Evolutionary conservation across 2,113 vertebrate genomes (phyloP).

Genomic region (Mellivora capensis): DNA sequence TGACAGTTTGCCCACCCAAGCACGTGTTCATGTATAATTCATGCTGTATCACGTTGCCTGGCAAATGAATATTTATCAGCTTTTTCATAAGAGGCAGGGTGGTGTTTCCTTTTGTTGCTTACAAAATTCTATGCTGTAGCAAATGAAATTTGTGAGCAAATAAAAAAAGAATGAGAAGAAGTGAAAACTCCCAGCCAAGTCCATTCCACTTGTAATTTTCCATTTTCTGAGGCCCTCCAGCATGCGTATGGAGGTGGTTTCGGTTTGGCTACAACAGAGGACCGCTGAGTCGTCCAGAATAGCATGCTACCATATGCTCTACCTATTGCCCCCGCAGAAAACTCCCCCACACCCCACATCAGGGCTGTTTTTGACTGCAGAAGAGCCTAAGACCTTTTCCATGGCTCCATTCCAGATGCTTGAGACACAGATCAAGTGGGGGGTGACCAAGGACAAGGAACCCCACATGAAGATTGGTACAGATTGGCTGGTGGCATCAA

Average conservation of each 20-base stretch:
- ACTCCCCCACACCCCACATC: not conserved
- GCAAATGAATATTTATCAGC: slow-evolving; percentile 50
- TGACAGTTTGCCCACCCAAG: slow-evolving; percentile 67
- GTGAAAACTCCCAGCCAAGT: slow-evolving; percentile 26
- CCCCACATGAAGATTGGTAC: not conserved
- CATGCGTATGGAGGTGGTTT: slow-evolving; percentile 30
- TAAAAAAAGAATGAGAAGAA: not conserved
- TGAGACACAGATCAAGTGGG: not conserved
- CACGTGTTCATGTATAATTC: slow-evolving; percentile 78
- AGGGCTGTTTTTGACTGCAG: not conserved
- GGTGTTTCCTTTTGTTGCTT: slow-evolving; percentile 49
- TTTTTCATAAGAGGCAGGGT: slow-evolving; percentile 27
- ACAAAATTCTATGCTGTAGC: not conserved
- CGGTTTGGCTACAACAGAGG: not conserved
- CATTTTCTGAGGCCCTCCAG: slow-evolving; percentile 21
- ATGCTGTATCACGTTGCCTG: slow-evolving; percentile 24
- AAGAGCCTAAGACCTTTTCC: not conserved
- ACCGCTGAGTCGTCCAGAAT: slow-evolving; percentile 53
- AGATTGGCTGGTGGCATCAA: not conserved
- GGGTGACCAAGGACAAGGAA: not conserved
- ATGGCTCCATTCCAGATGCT: not conserved
- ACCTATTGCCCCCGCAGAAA: not conserved
- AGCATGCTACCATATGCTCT: not conserved
- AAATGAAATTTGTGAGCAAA: slow-evolving; percentile 64
- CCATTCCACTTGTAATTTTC: slow-evolving; percentile 57